Evolutionary conservation across 2,113 vertebrate species (phyloP).

Genomic region (Actenoides hombroni): DNA sequence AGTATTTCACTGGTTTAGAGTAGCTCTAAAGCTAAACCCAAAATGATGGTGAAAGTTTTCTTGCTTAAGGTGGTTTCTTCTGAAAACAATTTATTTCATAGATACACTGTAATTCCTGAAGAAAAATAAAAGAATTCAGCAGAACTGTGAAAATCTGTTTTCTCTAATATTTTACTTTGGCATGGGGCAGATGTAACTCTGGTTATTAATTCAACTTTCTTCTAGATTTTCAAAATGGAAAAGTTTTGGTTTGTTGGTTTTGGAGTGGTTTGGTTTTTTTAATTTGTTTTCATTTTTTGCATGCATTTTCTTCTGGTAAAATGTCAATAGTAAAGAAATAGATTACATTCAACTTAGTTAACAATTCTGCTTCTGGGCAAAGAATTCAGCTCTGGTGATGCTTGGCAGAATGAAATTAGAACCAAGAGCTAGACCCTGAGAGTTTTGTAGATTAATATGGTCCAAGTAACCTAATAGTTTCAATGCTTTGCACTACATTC

Average conservation of each 20-base stretch:
- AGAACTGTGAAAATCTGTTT: not conserved
- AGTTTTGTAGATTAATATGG: not conserved
- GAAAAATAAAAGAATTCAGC: not conserved
- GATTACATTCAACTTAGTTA: not conserved
- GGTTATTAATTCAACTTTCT: not conserved
- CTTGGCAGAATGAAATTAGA: not conserved
- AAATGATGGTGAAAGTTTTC: not conserved
- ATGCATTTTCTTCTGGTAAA: not conserved
- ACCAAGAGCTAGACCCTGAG: not conserved
- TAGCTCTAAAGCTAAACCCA: not conserved
- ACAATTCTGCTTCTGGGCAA: not conserved
- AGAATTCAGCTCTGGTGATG: not conserved
- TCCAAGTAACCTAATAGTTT: not conserved
- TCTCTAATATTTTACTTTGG: not conserved
- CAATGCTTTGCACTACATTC: not conserved
- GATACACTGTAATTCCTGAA: not conserved
- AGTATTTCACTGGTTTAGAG: not conserved
- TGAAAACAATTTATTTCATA: not conserved
- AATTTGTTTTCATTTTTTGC: not conserved
- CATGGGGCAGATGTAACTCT: not conserved
- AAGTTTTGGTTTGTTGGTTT: not conserved
- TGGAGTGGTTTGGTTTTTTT: too few species aligned
- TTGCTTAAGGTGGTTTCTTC: not conserved
- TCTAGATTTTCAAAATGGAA: not conserved
- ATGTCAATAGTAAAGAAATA: not conserved